Evolutionary conservation across 2,797 vertebrate species (phyloP).

Genomic region (Acrossocheilus wenchowensis): DNA sequence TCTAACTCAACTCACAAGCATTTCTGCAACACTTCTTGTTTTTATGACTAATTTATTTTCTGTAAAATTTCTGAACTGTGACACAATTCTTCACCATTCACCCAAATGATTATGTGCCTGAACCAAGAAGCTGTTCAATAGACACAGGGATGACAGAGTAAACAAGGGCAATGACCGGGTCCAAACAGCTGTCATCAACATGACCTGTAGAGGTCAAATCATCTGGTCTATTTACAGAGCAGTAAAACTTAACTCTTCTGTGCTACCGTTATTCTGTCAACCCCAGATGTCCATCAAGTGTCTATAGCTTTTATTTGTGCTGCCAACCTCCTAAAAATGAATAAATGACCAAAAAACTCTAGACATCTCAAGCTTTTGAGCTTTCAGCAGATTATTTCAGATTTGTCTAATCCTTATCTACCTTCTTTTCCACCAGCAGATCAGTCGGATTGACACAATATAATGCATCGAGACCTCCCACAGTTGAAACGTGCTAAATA

Average conservation of each 20-base stretch:
- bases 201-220: slow-evolving; percentile 32
- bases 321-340: background rate
- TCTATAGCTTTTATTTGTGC: background rate
- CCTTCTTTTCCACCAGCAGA: slow-evolving; percentile 43
- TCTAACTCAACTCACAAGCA: background rate
- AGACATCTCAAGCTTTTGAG: slow-evolving; percentile 50
- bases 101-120: background rate
- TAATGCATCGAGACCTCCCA: slow-evolving; percentile 33
- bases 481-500: slow-evolving; percentile 43
- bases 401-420: slow-evolving; percentile 52
- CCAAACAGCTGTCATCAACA: slow-evolving; percentile 39
- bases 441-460: slow-evolving; percentile 45
- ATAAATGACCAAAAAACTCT: background rate
- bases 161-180: slow-evolving; percentile 27
- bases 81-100: background rate
- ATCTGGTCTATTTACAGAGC: slow-evolving; percentile 31
- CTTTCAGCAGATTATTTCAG: slow-evolving; percentile 52
- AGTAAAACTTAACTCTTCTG: slow-evolving; percentile 6
- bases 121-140: slow-evolving; percentile 32
- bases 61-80: background rate
- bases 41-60: slow-evolving; percentile 15
- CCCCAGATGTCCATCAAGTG: background rate
- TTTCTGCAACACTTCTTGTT: background rate
- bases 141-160: slow-evolving; percentile 20
- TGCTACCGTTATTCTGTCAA: background rate